A percentile compares a stretch with the other conserved stretches of the same genome.
Conservation (phyloP, 1,140 invertebrate genomes). For the Eciton burchellii region DNA sequence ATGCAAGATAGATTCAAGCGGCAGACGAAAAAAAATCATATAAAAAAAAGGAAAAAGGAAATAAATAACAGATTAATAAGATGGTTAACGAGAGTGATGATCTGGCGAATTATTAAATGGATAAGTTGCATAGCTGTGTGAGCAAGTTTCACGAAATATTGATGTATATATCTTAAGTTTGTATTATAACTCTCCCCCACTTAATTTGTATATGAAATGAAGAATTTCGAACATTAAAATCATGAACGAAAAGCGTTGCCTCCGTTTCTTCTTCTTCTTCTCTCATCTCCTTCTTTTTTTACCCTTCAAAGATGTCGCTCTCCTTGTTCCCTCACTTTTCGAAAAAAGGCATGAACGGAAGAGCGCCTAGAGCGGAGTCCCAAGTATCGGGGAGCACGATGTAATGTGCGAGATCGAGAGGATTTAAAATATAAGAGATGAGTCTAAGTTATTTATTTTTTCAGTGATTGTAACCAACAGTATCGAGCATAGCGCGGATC, state of each 20-base stretch:
- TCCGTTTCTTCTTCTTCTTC: neutral
- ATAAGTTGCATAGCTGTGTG: constrained; percentile 80
- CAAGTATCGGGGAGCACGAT: no score
- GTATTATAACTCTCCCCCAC: constrained; percentile 83
- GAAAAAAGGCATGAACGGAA: no score
- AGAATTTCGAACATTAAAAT: constrained; percentile 83
- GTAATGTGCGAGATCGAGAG: no score
- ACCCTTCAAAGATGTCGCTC: no score
- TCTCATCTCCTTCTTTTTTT: neutral
- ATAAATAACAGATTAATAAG: constrained; percentile 4
- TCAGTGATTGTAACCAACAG: no score
- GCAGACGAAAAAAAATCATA: constrained; percentile 60
- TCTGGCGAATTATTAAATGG: constrained; percentile 79
- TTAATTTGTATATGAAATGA: constrained; percentile 85
- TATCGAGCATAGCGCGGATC: no score
- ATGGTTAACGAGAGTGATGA: constrained; percentile 71
- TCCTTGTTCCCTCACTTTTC: no score
- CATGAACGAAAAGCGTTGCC: constrained; percentile 79
- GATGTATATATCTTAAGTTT: constrained; percentile 85
- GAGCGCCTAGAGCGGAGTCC: no score
- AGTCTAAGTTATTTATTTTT: no score
- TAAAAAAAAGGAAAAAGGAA: constrained; percentile 61
- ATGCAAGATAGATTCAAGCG: constrained; percentile 64
- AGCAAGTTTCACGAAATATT: constrained; percentile 82
- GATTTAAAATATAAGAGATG: no score